A percentile compares a stretch with the other conserved stretches of the same genome.
phyloP scores from a whole-genome alignment of 2,888 invertebrate genomes.

The Eupithecia centaureata region DNA sequence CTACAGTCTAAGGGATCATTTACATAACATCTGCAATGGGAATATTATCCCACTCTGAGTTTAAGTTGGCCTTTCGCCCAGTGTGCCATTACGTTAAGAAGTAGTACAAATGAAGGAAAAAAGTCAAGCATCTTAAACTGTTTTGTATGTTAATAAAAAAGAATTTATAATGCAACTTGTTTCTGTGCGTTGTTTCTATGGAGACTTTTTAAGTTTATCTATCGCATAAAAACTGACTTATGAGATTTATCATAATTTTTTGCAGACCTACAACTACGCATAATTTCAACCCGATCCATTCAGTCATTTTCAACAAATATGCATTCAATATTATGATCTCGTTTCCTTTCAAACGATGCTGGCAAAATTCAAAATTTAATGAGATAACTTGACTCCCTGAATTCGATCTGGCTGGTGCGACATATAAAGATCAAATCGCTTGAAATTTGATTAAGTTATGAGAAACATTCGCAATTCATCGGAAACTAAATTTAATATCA shows the following conservation, averaged over 20 bases:
- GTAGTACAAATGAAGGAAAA: neutral
- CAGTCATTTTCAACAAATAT: too few species aligned
- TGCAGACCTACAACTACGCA: too few species aligned
- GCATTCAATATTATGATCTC: too few species aligned
- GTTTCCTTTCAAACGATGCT: too few species aligned
- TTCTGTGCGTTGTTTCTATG: too few species aligned
- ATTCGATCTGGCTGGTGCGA: neutral
- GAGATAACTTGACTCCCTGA: neutral
- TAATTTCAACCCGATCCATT: too few species aligned
- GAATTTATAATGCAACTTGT: too few species aligned
- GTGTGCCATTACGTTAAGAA: neutral
- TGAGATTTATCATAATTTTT: too few species aligned
- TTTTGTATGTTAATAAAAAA: too few species aligned
- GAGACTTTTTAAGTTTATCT: too few species aligned
- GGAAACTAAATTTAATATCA: neutral
- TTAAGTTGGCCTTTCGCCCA: neutral
- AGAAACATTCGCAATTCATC: neutral
- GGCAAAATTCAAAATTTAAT: neutral
- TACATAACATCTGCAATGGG: conserved; percentile 1
- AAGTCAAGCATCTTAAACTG: neutral
- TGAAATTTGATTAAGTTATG: neutral
- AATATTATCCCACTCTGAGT: neutral
- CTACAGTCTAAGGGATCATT: neutral
- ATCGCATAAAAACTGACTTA: too few species aligned
- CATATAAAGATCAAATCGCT: neutral